Conservation (phyloP, 2,888 invertebrate species). For the Phortica magna region DNA sequence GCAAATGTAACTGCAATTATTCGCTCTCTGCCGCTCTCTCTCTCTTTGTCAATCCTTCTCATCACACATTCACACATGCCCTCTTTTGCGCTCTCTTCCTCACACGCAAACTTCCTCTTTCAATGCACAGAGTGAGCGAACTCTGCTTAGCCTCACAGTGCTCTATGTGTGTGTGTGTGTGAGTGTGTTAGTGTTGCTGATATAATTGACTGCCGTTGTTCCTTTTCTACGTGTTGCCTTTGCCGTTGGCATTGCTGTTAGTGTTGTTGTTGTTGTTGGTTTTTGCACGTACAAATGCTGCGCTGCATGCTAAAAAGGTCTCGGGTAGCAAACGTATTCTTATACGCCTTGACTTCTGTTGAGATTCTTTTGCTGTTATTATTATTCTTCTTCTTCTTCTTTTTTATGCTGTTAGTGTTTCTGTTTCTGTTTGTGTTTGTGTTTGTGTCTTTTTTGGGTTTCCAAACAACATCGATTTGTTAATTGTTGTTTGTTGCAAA, state of each 20-base stretch:
- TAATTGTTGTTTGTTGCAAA: constrained; percentile 66
- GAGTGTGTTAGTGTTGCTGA: constrained; percentile 45
- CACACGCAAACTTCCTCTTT: too few species aligned
- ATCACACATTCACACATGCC: too few species aligned
- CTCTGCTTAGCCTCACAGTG: too few species aligned
- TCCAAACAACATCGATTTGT: constrained; percentile 61
- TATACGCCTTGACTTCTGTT: neutral
- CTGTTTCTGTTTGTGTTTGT: neutral
- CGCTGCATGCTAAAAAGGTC: constrained; percentile 64
- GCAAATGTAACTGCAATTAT: constrained; percentile 51
- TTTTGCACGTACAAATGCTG: constrained; percentile 64
- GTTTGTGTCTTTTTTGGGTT: too few species aligned
- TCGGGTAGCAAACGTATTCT: constrained; percentile 1
- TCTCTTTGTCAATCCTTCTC: neutral
- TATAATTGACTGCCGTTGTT: constrained; percentile 63
- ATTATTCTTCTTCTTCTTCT: neutral
- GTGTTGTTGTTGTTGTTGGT: constrained; percentile 52
- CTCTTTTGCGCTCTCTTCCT: neutral
- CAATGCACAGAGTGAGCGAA: too few species aligned
- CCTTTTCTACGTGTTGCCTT: constrained; percentile 31
- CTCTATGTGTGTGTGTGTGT: neutral
- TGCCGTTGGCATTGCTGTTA: constrained; percentile 48
- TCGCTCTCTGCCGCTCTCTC: constrained; percentile 45
- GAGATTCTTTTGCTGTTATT: neutral
- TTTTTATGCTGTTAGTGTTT: neutral